Base-by-base conservation (phyloP, 2,797 vertebrate species). In the Gymnoscopelus microlampas region DNA sequence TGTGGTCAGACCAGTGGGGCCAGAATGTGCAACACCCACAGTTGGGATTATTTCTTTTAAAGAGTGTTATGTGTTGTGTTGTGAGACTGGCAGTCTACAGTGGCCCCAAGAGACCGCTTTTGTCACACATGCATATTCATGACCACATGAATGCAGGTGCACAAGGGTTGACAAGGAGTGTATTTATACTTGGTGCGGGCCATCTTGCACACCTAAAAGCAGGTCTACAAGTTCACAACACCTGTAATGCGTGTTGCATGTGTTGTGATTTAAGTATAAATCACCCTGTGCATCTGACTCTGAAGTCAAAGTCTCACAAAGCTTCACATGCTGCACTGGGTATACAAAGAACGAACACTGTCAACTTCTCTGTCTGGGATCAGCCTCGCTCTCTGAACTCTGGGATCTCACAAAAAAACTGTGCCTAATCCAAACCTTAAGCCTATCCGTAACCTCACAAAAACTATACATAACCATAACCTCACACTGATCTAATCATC, bases 81-180 rank as follows among this genome's bases (percentile, higher is more conserved):
- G n/a, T n/a, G n/a, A n/a, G 26, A 69, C 62, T 77, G 70, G 77
- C 74, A 78, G 74, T 79, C 73, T 72, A 79, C 72, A 66, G 71
- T 32, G 61, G 59, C 63, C 78, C 62, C n/a, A 3, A 19, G 62
- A 66, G 80, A 64, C 77, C 78, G 64, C 70, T 67, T 85, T 76
- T 73, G 72, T 76, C 61, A 74, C 53, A 57, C 83, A 87, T 89
- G 83, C 83, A 88, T 89, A 89, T 89, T 88, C 79, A 89, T 84
- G 82, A 63, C 39, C n/a, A 73, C 56, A 53, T 68, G 32, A 78
- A 80, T 82, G 79, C 63, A 73, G 74, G 75, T 76, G 64, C 78
- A 78, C 75, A 85, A 80, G 74, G 63, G 66, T 68, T 79, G 80
- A 73, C 76, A 75, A 74, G 19, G 47, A 53, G 55, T 55, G 53